Percentiles rank a stretch among this genome's conserved stretches.
These are phyloP conservation scores for Oreotrochilus melanogaster DNA, from an alignment of 2,113 vertebrate genomes.

Conservation along the genomic window DNA sequence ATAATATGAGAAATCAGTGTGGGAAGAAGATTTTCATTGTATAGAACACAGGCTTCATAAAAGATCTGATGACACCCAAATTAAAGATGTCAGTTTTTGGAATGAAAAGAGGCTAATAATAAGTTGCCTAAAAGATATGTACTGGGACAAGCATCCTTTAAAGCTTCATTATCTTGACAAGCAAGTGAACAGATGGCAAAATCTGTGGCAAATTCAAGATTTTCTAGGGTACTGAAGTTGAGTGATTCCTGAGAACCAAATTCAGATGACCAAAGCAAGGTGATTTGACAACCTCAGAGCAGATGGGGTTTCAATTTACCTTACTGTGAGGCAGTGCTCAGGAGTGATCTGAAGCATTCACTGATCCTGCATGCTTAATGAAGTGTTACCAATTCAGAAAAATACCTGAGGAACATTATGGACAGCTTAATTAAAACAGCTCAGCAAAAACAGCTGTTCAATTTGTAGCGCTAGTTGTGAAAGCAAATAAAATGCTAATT, in stretches of 20 bases:
- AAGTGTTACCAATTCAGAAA: conserved; percentile 19
- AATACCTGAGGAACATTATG: conserved; percentile 15
- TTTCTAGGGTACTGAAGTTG: background rate
- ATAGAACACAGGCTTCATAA: background rate
- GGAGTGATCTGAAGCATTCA: conserved; percentile 12
- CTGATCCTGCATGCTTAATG: conserved; percentile 6
- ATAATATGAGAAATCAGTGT: background rate
- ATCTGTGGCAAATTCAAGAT: conserved; percentile 31
- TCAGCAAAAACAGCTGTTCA: conserved; percentile 43
- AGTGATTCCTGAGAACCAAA: conserved; percentile 4
- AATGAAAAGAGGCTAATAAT: conserved; percentile 44
- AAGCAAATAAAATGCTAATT: conserved; percentile 54
- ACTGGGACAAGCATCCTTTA: conserved; percentile 39
- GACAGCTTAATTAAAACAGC: conserved; percentile 57
- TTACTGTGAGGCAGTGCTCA: conserved; percentile 33
- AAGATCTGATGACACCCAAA: conserved; percentile 24
- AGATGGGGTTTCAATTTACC: conserved; percentile 45
- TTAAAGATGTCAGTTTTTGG: conserved; percentile 26
- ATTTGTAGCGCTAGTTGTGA: conserved; percentile 9
- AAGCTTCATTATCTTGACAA: conserved; percentile 58
- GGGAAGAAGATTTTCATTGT: conserved; percentile 35
- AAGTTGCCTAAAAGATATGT: conserved; percentile 13
- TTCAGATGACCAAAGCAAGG: background rate
- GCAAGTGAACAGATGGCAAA: conserved; percentile 53
- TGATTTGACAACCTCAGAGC: conserved; percentile 7